Evolutionary conservation across 2,113 vertebrate species (phyloP).

Genomic region (Procavia capensis): DNA sequence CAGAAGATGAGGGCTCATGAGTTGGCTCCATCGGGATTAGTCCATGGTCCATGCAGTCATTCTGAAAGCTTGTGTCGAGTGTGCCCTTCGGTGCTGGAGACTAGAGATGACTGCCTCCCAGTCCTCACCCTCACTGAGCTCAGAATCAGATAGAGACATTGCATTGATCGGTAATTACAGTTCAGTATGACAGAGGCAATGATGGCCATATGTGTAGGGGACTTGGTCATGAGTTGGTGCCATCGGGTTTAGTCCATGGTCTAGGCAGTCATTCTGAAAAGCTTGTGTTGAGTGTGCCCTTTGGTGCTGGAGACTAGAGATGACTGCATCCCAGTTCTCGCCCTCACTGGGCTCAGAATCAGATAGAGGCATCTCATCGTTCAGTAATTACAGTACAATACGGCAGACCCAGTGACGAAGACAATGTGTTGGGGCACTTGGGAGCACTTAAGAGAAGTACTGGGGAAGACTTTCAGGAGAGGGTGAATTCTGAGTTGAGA

Average conservation of each 20-base stretch:
- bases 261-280: neutral
- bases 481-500: neutral
- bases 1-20: neutral
- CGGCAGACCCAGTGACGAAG: neutral
- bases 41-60: neutral
- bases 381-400: fast-evolving
- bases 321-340: neutral
- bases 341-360: neutral
- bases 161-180: fast-evolving
- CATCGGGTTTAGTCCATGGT: neutral
- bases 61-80: neutral
- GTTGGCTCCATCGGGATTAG: neutral
- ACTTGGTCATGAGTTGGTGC: neutral
- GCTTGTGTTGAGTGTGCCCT: neutral
- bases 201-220: fast-evolving
- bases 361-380: neutral
- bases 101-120: fast-evolving
- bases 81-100: neutral
- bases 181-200: neutral
- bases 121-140: neutral
- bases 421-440: too few species aligned
- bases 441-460: neutral
- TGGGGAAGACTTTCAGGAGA: neutral
- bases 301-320: neutral
- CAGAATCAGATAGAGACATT: neutral